These are phyloP conservation scores for Aspiorhynchus laticeps DNA, from an alignment of 2,113 vertebrate genomes.

Conservation along the genomic window DNA sequence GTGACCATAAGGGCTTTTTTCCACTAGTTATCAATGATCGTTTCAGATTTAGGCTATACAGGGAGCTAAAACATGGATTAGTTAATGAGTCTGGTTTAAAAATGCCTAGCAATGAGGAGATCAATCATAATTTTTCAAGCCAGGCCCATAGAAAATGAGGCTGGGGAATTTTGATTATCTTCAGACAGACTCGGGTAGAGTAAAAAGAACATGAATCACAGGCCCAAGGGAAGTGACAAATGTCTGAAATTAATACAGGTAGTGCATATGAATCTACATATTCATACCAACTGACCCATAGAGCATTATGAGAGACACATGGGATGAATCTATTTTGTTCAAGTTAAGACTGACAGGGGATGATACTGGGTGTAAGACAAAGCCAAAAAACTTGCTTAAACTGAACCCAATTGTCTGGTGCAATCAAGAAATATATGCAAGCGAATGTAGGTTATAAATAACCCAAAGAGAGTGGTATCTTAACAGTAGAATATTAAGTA, in stretches of 20 bases:
- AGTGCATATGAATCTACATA: slow-evolving; percentile 48
- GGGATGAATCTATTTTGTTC: slow-evolving; percentile 38
- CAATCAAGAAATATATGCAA: slow-evolving; percentile 34
- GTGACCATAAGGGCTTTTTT: slow-evolving; percentile 20
- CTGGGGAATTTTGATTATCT: slow-evolving; percentile 75
- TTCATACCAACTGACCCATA: slow-evolving; percentile 54
- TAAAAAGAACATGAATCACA: slow-evolving; percentile 76
- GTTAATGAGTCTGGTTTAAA: slow-evolving; percentile 75
- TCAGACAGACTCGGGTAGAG: slow-evolving; percentile 74
- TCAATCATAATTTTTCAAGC: slow-evolving; percentile 59
- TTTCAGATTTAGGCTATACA: slow-evolving; percentile 73
- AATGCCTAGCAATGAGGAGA: slow-evolving; percentile 67
- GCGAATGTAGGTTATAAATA: background rate
- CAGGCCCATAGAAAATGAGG: slow-evolving; percentile 74
- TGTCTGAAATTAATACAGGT: slow-evolving; percentile 58
- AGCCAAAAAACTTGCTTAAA: slow-evolving; percentile 2
- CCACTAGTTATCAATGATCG: slow-evolving; percentile 62
- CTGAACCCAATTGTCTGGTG: background rate
- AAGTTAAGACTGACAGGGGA: slow-evolving; percentile 24
- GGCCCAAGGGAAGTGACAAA: slow-evolving; percentile 66
- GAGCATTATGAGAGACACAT: slow-evolving; percentile 46
- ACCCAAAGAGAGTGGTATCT: background rate
- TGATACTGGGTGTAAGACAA: slow-evolving; percentile 8
- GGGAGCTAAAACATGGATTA: slow-evolving; percentile 68
- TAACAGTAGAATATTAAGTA: background rate